Evolutionary conservation across 2,113 vertebrate species (phyloP).

Genomic region (Gymnogyps californianus): DNA sequence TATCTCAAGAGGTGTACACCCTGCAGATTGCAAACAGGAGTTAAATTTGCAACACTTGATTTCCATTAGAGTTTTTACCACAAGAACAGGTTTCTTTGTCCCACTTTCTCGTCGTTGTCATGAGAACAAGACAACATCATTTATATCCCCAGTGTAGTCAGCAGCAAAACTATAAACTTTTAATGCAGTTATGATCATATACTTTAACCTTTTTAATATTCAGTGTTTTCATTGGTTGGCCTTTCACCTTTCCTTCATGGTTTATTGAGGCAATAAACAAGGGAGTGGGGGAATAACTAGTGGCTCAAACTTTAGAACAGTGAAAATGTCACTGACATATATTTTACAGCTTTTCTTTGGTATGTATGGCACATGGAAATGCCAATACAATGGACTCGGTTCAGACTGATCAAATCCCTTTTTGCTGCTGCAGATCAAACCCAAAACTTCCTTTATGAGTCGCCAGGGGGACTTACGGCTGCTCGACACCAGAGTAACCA

Average conservation of each 20-base stretch:
- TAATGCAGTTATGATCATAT: background rate
- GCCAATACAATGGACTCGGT: background rate
- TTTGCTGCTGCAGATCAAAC: background rate
- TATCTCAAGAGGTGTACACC: background rate
- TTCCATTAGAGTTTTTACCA: background rate
- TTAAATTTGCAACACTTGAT: background rate
- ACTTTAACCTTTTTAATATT: conserved; percentile 44
- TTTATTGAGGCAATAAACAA: conserved; percentile 18
- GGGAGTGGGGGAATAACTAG: background rate
- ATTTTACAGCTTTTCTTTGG: background rate
- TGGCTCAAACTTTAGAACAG: background rate
- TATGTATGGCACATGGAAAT: background rate
- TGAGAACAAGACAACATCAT: background rate
- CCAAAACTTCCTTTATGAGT: background rate
- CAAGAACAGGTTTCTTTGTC: background rate
- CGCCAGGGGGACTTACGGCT: background rate
- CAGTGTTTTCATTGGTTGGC: background rate
- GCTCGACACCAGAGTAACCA: background rate
- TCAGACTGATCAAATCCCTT: background rate
- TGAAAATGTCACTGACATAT: background rate
- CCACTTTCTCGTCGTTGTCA: background rate
- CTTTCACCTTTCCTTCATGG: background rate
- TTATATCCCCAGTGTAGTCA: background rate
- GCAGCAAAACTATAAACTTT: background rate
- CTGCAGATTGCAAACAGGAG: background rate